These are phyloP conservation scores for Gnatocerus cornutus DNA, from an alignment of 2,888 invertebrate species.

Conservation along the genomic window DNA sequence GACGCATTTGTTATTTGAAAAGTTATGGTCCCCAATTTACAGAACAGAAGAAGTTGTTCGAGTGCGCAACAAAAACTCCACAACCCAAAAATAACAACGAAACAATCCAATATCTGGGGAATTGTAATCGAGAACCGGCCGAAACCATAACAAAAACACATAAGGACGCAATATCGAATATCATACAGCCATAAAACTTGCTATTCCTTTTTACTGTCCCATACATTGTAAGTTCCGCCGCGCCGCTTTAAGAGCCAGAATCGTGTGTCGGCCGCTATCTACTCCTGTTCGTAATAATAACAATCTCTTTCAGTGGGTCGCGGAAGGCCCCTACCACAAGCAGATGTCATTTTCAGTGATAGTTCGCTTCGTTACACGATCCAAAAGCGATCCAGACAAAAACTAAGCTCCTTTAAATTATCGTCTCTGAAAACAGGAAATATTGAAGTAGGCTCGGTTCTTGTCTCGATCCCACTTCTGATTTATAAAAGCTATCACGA, in stretches of 20 bases:
- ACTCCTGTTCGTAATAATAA: slow-evolving; percentile 32
- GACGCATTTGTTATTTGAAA: slow-evolving; percentile 50
- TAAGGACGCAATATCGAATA: slow-evolving; percentile 58
- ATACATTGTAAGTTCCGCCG: slow-evolving; percentile 43
- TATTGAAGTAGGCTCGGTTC: slow-evolving; percentile 23
- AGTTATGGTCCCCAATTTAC: slow-evolving; percentile 48
- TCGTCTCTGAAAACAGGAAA: slow-evolving; percentile 37
- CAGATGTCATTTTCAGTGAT: slow-evolving; percentile 40
- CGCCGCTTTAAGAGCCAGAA: slow-evolving; percentile 20
- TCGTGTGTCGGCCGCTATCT: slow-evolving; percentile 31
- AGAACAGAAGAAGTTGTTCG: slow-evolving; percentile 43
- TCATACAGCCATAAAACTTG: slow-evolving; percentile 57
- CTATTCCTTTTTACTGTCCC: slow-evolving; percentile 56
- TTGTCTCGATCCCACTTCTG: slow-evolving; percentile 36
- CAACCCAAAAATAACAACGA: slow-evolving; percentile 46
- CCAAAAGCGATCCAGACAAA: slow-evolving; percentile 32
- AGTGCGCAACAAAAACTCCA: slow-evolving; percentile 41
- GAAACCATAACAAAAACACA: slow-evolving; percentile 57
- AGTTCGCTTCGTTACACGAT: slow-evolving; percentile 39
- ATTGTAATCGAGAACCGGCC: slow-evolving; percentile 49
- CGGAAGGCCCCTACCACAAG: slow-evolving; percentile 26
- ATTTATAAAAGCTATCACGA: slow-evolving; percentile 39
- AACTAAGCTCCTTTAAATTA: slow-evolving; percentile 40
- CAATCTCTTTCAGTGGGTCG: slow-evolving; percentile 36
- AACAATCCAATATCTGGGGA: slow-evolving; percentile 49